Base-by-base conservation (phyloP, 2,797 vertebrate species). In the Centropyge bicolor region DNA sequence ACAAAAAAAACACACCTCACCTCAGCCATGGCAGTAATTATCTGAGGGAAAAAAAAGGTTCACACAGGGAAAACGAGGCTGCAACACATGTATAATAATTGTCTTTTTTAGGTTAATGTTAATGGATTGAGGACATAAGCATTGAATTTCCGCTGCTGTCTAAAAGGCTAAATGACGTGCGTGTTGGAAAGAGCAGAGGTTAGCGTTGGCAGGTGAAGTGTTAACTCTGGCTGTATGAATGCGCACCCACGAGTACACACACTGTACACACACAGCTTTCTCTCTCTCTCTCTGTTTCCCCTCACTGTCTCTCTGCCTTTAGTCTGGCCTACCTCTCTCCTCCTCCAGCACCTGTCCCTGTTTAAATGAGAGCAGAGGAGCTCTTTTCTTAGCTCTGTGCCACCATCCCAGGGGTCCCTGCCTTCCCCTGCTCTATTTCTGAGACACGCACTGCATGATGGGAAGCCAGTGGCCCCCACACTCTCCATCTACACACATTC, bases 301-400 rank as follows among this genome's bases (percentile, higher is more conserved):
- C 49, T 51, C 2, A 61, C 70, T 65, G 69, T 78, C 67, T 73
- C 62, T 71, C 62, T 59, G 48, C 68, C 75, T 78, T 81, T 48
- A 73, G 77, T 86, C 72, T 83, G 83, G 82, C 85, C 91, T 86
- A 84, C 78, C 88, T 89, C 87, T 82, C 90, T 77, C 87, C 85
- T 92, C 89, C 87, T 91, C 80, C 80, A 88, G 90, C 92, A 95
- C 93, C 94, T 94, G 93, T 89, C 93, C 94, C 93, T 94, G 92
- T 95, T 94, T 91, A 94, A 96, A 95, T 92, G 92, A 91, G 94
- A 96, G 95, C 95, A 95, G 83, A 91, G 74, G 92, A 93, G 88
- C 92, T 94, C 93, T 95, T 96, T 95, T 95, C 95, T 95, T 95
- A 96, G 95, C 94, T 88, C 89, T 71, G 86, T 85, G 82, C 85